These are phyloP conservation scores for Sebastes vulpes DNA, from an alignment of 2,797 vertebrate genomes.

Conservation along the genomic window DNA sequence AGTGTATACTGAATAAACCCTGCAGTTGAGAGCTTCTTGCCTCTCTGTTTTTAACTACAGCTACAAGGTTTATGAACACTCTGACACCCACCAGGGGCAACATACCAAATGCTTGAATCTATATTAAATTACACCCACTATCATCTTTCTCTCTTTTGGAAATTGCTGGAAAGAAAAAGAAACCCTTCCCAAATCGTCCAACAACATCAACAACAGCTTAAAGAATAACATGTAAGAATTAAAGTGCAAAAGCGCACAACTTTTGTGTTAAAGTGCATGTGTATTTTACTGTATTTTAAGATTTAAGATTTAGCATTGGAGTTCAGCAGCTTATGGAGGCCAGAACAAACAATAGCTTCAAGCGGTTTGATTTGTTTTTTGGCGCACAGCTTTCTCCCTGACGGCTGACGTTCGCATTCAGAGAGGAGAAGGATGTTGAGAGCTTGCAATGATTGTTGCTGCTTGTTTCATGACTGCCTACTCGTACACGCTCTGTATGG, in stretches of 20 bases:
- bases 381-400: background rate
- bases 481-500: background rate
- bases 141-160: too few species aligned
- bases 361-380: background rate
- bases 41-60: background rate
- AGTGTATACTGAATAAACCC: background rate
- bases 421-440: background rate
- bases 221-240: too few species aligned
- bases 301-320: background rate
- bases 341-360: background rate
- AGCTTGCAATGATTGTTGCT: background rate
- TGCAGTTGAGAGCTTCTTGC: background rate
- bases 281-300: too few species aligned
- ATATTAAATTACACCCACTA: background rate
- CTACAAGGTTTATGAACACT: background rate
- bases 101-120: background rate
- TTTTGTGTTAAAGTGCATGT: too few species aligned
- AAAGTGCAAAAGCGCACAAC: too few species aligned
- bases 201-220: too few species aligned
- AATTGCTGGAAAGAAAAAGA: too few species aligned
- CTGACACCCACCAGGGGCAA: background rate
- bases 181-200: too few species aligned
- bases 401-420: background rate
- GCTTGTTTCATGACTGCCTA: background rate
- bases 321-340: background rate